Percentiles rank a stretch among this genome's conserved stretches.
These are phyloP conservation scores for Xiphorhynchus erythropygius DNA, from an alignment of 2,797 vertebrate genomes.

Conservation along the genomic window DNA sequence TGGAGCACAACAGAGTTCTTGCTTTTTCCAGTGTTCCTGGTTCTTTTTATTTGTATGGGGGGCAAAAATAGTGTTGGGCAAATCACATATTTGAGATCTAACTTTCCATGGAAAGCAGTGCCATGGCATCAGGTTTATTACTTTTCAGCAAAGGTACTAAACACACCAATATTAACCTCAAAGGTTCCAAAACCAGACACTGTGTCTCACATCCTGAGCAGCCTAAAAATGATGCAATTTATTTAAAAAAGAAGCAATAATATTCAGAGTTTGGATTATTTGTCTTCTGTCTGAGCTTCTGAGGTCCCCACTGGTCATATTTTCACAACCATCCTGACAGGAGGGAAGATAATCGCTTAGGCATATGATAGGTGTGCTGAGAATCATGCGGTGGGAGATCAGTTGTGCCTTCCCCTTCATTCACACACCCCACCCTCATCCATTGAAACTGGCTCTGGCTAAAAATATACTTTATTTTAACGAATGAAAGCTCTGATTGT, in stretches of 20 bases:
- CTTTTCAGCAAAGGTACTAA: neutral
- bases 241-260: neutral
- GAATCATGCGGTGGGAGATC: conserved; percentile 1
- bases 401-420: conserved; percentile 6
- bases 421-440: neutral
- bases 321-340: neutral
- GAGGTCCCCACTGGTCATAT: neutral
- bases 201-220: neutral
- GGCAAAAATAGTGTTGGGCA: neutral
- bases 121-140: neutral
- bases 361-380: neutral
- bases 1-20: conserved; percentile 10
- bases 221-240: neutral
- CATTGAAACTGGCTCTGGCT: conserved; percentile 21
- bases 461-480: conserved; percentile 64
- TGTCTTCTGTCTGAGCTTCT: neutral
- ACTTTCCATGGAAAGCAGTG: conserved; percentile 7
- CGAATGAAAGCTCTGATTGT: conserved; percentile 61
- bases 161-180: neutral
- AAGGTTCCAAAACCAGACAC: neutral
- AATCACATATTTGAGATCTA: neutral
- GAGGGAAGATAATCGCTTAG: neutral
- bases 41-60: conserved; percentile 24
- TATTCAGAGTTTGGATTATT: neutral
- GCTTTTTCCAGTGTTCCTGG: conserved; percentile 51